Percentiles rank a stretch among this genome's conserved stretches.
Conservation (phyloP, 1,140 invertebrate species). For the Coptotermes formosanus region DNA sequence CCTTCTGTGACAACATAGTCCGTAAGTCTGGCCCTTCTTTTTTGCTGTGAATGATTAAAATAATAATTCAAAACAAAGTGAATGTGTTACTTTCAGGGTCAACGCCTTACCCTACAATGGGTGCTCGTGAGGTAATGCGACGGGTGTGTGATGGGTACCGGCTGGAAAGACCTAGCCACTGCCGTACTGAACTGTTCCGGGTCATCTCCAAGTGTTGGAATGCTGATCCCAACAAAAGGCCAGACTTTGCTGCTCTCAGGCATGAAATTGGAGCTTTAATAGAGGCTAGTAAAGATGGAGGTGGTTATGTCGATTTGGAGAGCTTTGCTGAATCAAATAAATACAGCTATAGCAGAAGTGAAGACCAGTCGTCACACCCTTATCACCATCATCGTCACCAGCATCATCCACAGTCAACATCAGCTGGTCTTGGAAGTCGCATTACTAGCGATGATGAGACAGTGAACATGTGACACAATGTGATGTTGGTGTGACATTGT, state of each 20-base stretch:
- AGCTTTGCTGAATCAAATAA: constrained; percentile 59
- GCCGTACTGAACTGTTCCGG: constrained; percentile 70
- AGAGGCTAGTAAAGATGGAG: constrained; percentile 66
- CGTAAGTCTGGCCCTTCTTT: too few species aligned
- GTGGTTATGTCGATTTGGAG: constrained; percentile 74
- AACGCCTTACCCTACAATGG: constrained; percentile 78
- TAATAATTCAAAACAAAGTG: too few species aligned
- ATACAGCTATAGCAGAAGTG: too few species aligned
- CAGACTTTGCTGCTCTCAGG: constrained; percentile 67
- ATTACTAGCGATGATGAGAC: not conserved
- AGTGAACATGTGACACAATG: not conserved
- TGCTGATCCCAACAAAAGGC: constrained; percentile 69
- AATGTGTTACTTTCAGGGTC: constrained; percentile 58
- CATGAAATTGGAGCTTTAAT: constrained; percentile 65
- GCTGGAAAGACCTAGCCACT: constrained; percentile 72
- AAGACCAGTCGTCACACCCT: not conserved
- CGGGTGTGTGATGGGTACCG: constrained; percentile 72
- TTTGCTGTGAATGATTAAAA: too few species aligned
- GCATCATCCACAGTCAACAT: not conserved
- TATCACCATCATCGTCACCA: not conserved
- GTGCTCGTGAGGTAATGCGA: constrained; percentile 73
- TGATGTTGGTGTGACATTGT: not conserved
- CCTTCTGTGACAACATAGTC: too few species aligned
- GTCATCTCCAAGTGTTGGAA: constrained; percentile 75
- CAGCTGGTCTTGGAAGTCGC: not conserved